These are phyloP conservation scores for Caenorhabditis becei DNA, from an alignment of 2,888 invertebrate species.

Conservation along the genomic window DNA sequence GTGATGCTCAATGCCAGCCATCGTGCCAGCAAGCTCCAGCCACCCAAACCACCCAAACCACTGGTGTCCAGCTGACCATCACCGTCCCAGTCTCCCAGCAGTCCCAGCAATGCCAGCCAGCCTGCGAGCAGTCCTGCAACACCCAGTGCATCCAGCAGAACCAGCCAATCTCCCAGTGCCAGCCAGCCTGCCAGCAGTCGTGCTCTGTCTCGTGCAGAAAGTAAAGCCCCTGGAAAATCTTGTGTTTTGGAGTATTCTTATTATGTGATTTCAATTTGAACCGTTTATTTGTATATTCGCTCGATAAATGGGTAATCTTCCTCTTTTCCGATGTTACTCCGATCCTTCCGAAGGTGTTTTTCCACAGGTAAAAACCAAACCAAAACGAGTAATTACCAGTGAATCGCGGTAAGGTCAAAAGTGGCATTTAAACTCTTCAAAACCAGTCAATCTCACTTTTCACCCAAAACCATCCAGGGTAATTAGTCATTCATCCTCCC, in stretches of 20 bases:
- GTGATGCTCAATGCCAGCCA: slow-evolving; percentile 61
- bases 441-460: slow-evolving; percentile 8
- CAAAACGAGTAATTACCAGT: background rate
- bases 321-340: background rate
- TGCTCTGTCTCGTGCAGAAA: slow-evolving; percentile 63
- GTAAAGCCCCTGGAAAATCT: slow-evolving; percentile 20
- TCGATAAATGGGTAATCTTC: slow-evolving; percentile 21
- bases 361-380: no score
- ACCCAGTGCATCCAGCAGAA: slow-evolving; percentile 67
- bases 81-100: slow-evolving; percentile 66
- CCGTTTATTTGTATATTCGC: slow-evolving; percentile 30
- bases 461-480: slow-evolving; percentile 29
- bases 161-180: slow-evolving; percentile 65
- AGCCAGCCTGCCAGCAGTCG: slow-evolving; percentile 67
- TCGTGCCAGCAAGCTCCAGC: slow-evolving; percentile 30
- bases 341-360: background rate
- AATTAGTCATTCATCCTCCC: slow-evolving; percentile 48
- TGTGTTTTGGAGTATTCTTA: slow-evolving; percentile 8
- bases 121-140: slow-evolving; percentile 69
- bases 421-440: slow-evolving; percentile 4
- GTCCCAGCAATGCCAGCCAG: slow-evolving; percentile 69
- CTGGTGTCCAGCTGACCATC: slow-evolving; percentile 61
- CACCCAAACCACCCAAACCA: slow-evolving; percentile 34
- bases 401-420: background rate
- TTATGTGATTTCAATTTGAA: background rate